Conservation (phyloP, 2,113 vertebrate species). For the Struthio camelus region DNA sequence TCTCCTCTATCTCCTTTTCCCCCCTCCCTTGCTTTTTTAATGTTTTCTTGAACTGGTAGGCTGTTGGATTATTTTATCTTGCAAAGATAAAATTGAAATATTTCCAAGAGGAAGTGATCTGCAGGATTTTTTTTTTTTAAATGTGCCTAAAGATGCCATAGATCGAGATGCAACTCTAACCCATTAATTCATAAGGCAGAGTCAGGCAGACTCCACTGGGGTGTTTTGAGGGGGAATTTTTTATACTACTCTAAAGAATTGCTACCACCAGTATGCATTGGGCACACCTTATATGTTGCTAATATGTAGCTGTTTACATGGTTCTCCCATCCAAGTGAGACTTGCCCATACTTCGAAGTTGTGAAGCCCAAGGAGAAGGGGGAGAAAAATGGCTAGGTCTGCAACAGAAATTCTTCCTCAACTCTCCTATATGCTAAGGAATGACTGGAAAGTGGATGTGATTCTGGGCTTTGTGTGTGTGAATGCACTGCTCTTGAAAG, state of each 20-base stretch:
- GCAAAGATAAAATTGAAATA: background rate
- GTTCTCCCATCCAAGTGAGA: background rate
- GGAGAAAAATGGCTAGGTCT: background rate
- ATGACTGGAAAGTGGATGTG: background rate
- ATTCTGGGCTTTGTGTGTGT: background rate
- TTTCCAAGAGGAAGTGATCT: background rate
- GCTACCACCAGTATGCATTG: background rate
- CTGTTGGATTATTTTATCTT: background rate
- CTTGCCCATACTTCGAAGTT: background rate
- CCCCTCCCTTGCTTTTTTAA: rapidly evolving
- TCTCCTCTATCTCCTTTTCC: background rate
- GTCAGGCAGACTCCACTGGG: background rate
- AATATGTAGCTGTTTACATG: background rate
- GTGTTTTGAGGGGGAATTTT: background rate
- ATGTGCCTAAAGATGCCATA: background rate
- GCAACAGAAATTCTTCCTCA: background rate
- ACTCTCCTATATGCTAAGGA: background rate
- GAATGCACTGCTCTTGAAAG: background rate
- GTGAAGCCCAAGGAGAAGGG: background rate
- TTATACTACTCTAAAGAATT: background rate
- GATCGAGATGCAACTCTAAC: background rate
- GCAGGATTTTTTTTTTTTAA: background rate
- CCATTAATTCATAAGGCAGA: background rate
- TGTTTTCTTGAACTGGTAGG: background rate
- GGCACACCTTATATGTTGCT: background rate